Base-by-base conservation (phyloP, 2,113 vertebrate species). In the Myrmecophaga tridactyla region DNA sequence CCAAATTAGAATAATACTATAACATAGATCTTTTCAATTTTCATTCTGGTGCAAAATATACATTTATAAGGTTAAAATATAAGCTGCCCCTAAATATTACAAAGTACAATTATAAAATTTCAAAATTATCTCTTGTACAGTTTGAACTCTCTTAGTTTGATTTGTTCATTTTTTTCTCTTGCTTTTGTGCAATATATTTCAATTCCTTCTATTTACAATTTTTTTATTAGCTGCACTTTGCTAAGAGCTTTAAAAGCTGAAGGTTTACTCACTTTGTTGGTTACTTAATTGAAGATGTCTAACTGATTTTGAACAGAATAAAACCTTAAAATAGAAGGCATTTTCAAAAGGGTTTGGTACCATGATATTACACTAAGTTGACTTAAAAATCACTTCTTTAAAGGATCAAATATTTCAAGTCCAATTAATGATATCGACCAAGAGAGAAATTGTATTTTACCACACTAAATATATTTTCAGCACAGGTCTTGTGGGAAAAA, bases 51-150 rank as follows among this genome's bases (percentile, higher is more conserved):
- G 10, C 69, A 87, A 92, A 77, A 82, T 78, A 23, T 18, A 90
- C 46, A 60, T 63, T 58, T 93, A 65, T 51, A 77, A 56, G 27
- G 83, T 56, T 65, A 90, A 89, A 83, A 76, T 56, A 65, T 18
- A 90, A 60, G 7, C 20, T 90, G 18, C 4, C 23, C 70, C n/a
- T 46, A 92, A 77, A 62, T 77, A 51, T 83, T 95, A 10, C 18
- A 88, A 91, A 88, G 14, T 43, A 60, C 21, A 84, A 43, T n/a
- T 78, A 34, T 60, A 34, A 63, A 84, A 93, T 78, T 96, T 88
- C 34, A 95, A 58, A 93, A 67, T 91, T 36, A 34, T 89, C 36
- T 92, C 11, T 81, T 46, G 18, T 21, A 63, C 5, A 58, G 20
- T 14, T 76, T 75, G 83, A 39, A 82, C 21, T 90, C 7, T 67